Base-by-base conservation (phyloP, 2,888 invertebrate genomes). In the Ophion ellenae region DNA sequence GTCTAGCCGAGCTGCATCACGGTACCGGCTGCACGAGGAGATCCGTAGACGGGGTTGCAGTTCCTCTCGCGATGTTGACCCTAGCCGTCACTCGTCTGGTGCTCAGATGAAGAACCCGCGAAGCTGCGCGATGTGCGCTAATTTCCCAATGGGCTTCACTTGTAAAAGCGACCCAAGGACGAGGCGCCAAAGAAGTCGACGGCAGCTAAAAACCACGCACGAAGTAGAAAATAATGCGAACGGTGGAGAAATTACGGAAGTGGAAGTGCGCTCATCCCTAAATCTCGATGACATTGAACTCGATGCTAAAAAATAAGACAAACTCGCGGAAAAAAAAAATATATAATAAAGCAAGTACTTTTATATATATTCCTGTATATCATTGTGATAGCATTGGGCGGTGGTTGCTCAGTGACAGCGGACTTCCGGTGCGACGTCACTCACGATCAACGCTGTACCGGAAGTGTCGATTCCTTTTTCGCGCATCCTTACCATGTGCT, bases 1-100 rank as follows among this genome's bases (percentile, higher is more conserved):
- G 95, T 93, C 95, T 96, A 94, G 95, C 96, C 73, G 96, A 96
- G 92, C 91, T 96, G 89, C 95, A 96, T 93, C 95, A 95, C 88
- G 95, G 94, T 61, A 90, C 91, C 75, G 93, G 90, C 11, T 90
- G 89, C 61, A 86, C 80, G 69, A 85, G 67, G 82, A 70, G 80
- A 45, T 64, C 61, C n/a, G 81, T 57, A 47, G 86, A 88, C 70
- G 80, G 83, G 61, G 70, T 87, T 79, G 81, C 86, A 45, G 64
- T 87, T 66, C 83, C 89, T 81, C 84, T 91, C 32, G 86, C 91
- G 28, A 87, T 91, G 11, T 87, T 92, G 84, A 90, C 89, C 63
- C 86, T 89, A 64, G 81, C 89, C 45, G 84, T 92, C 67, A 87
- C 87, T n/a, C 89, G 91, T 86, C 87, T 91, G 75, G 90, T 91